These are phyloP conservation scores for Dolichomitus sp. DNA, from an alignment of 2,888 invertebrate genomes.

Conservation along the genomic window DNA sequence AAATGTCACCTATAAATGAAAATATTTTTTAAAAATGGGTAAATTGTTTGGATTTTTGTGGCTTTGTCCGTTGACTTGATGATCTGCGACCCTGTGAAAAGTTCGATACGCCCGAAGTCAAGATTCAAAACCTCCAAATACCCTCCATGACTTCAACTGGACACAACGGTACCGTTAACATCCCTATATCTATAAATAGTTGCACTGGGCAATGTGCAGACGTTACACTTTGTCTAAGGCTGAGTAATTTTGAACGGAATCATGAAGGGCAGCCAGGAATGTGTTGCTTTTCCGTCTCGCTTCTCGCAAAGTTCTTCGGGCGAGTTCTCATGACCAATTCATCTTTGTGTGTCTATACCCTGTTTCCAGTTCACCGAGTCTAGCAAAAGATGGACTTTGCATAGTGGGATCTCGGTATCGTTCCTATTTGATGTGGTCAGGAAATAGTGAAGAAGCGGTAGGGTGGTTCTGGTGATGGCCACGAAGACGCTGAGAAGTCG, in stretches of 20 bases:
- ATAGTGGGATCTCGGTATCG: slow-evolving; percentile 68
- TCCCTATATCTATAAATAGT: neutral
- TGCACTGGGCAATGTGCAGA: neutral
- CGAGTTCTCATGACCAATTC: slow-evolving; percentile 24
- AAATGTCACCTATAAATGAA: too few species aligned
- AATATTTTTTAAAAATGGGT: too few species aligned
- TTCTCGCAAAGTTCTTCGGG: slow-evolving; percentile 38
- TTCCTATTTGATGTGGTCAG: slow-evolving; percentile 81
- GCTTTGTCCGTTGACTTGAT: neutral
- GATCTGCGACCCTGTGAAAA: neutral
- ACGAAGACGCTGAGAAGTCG: slow-evolving; percentile 41
- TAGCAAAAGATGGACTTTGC: slow-evolving; percentile 74
- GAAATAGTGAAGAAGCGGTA: slow-evolving; percentile 39
- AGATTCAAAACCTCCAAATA: neutral
- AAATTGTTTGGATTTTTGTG: too few species aligned
- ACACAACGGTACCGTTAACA: neutral
- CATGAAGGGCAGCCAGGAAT: slow-evolving; percentile 34
- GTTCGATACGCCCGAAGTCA: neutral
- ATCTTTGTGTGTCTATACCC: slow-evolving; percentile 10
- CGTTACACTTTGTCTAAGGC: slow-evolving; percentile 3
- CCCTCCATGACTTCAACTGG: neutral
- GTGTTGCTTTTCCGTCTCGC: slow-evolving; percentile 30
- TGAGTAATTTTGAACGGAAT: slow-evolving; percentile 30
- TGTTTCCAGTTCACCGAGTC: slow-evolving; percentile 44
- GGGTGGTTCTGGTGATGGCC: slow-evolving; percentile 25